Evolutionary conservation across 2,113 vertebrate species (phyloP), one percentile per base, ranked within the genome.

Genomic region (Tachysurus fulvidraco): DNA sequence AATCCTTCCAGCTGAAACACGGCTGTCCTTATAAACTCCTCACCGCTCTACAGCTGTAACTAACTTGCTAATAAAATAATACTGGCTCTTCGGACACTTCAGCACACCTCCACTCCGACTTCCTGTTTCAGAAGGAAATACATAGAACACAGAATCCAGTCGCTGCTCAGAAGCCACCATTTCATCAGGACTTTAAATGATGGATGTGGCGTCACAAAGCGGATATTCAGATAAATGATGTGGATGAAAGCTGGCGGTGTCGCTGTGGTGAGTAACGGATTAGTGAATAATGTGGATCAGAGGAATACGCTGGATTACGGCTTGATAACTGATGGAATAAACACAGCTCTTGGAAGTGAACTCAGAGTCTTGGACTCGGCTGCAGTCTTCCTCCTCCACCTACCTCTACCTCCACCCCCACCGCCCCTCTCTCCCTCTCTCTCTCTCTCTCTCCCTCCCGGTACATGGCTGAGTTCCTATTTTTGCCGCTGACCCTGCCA

Each of bases 401-500:
- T 23, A 25, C 3, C 10, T 50, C 23, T 54, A 25, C 41, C 7
- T 46, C n/a, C 59, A 9, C 5, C 13, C 77, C 74, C 25, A 44
- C 69, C 50, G 3, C 52, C 77, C 9, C 80, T 59, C 60, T 86
- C 86, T 83, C 57, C 28, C 16, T 28, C 46, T 7, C 5, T 83
- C 36, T 50, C 87, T 80, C 65, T 36, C 55, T 82, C 89, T 86
- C 85, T 86, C 80, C 79, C 81, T 88, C 82, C 25, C 81, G 67
- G 57, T 88, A 83, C 74, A 87, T 88, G 86, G 89, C 87, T 82
- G 90, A 50, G 88, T 85, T 90, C 88, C 88, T 91, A 89, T 92
- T 93, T 91, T 84, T 90, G 91, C 87, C 62, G 80, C 85, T 65
- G 88, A 83, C 90, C 86, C 87, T 88, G 88, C 83, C 89, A 90